phyloP scores from a whole-genome alignment of 2,888 invertebrate species.

The Buathra laborator region DNA sequence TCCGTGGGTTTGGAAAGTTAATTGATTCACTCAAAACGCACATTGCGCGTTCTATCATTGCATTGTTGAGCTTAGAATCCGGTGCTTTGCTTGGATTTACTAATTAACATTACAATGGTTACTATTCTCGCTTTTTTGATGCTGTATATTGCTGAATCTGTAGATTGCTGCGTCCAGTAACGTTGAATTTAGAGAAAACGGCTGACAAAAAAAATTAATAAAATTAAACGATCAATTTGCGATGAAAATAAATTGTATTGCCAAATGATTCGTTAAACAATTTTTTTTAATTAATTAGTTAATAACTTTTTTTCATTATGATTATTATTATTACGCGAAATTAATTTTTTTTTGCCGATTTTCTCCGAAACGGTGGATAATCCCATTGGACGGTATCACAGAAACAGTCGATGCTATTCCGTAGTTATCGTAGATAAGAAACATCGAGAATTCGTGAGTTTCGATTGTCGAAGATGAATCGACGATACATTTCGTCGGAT shows the following conservation, averaged over 20 bases:
- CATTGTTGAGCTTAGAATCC: slow-evolving; percentile 49
- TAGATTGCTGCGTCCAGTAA: slow-evolving; percentile 18
- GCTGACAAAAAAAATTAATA: slow-evolving; percentile 5
- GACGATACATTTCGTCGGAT: background rate
- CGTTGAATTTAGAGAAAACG: slow-evolving; percentile 30
- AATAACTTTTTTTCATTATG: too few relatives aligned
- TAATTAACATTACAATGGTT: slow-evolving; percentile 30
- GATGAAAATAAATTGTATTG: background rate
- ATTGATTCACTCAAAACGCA: slow-evolving; percentile 29
- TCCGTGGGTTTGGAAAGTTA: background rate
- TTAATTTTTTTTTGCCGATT: slow-evolving; percentile 12
- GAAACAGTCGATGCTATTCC: background rate
- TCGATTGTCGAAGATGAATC: background rate
- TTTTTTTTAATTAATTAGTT: too few relatives aligned
- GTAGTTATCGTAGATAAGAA: slow-evolving; percentile 19
- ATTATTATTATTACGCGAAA: too few relatives aligned
- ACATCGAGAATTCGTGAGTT: slow-evolving; percentile 39
- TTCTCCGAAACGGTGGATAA: background rate
- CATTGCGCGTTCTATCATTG: slow-evolving; percentile 40
- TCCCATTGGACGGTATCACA: background rate
- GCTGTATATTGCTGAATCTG: slow-evolving; percentile 53
- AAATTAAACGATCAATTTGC: background rate
- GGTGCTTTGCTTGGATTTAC: slow-evolving; percentile 51
- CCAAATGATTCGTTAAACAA: too few relatives aligned
- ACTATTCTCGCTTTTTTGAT: slow-evolving; percentile 51